Evolutionary conservation across 2,888 invertebrate species (phyloP).

Genomic region (Strigamia crassipes): DNA sequence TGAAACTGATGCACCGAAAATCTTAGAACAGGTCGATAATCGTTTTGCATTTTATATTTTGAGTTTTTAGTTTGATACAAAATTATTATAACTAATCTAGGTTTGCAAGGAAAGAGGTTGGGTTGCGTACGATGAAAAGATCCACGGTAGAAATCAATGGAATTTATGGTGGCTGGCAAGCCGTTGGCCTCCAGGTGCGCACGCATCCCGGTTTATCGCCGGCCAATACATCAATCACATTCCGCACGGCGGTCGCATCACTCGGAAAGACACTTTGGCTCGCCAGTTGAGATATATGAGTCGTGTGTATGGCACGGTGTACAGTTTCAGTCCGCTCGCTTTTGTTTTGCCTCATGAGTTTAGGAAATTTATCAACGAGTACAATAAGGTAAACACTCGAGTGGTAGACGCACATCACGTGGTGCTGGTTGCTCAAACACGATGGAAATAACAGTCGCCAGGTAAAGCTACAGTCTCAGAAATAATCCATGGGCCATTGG

Average conservation of each 20-base stretch:
- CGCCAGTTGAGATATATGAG: constrained; percentile 78
- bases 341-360: constrained; percentile 83
- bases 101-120: constrained; percentile 80
- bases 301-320: constrained; percentile 78
- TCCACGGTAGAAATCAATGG: constrained; percentile 65
- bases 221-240: constrained; percentile 72
- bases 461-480: too few relatives aligned
- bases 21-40: neutral
- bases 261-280: constrained; percentile 79
- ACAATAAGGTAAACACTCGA: constrained; percentile 66
- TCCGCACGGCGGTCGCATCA: constrained; percentile 81
- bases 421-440: too few relatives aligned
- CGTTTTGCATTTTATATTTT: too few relatives aligned
- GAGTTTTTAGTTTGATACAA: neutral
- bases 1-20: neutral
- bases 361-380: constrained; percentile 79
- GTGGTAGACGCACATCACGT: too few relatives aligned
- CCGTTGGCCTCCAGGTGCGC: constrained; percentile 69
- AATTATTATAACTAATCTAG: constrained; percentile 58
- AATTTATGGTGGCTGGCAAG: constrained; percentile 83
- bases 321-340: constrained; percentile 82
- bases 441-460: too few relatives aligned
- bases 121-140: constrained; percentile 72
- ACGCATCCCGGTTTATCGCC: constrained; percentile 48
- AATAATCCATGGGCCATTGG: too few relatives aligned